Evolutionary conservation across 2,888 invertebrate genomes (phyloP), one percentile per base, ranked within the genome.

Genomic region (Drosophila glabriapex): DNA sequence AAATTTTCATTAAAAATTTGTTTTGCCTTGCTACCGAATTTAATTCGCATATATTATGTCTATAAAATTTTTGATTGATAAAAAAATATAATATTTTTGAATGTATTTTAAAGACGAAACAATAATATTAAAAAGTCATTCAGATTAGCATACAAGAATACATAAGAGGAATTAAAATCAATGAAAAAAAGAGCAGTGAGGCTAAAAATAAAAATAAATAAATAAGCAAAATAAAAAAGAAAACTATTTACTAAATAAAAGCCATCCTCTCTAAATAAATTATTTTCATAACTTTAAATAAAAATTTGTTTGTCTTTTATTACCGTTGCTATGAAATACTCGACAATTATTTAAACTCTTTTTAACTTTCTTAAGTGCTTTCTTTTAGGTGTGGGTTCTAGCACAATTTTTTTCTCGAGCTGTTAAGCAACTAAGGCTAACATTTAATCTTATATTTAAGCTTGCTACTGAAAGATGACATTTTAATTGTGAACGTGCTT

Each of bases 401-500:
- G 19, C 5, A 28, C 12, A n/a, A 46, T 28, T 52, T 41, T 39
- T 14, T 16, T 7, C n/a, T 46, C 46, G 14, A 33, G 33, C 10
- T 35, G 29, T 29, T 52, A 41, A 2, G 19, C 31, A 22, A 60
- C 35, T 60, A 19, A 39, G 7, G 19, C 56, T 14, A 56, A 2
- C 28, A 19, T 39, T 55, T 39, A n/a, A 63, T 28, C n/a, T n/a
- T n/a, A 33, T n/a, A 4, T 49, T 52, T 33, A 52, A 65, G 39
- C 52, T 46, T 9, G 4, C n/a, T 9, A 4, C 52, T 61, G 35
- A 53, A 63, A 63, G 65, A 73, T 81, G 78, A 81, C 78, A 81
- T 65, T 78, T 75, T 78, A 82, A 81, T 80, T 80, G 82, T 37
- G 49, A 53, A 35, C 46, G 63, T 53, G 67, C 70, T 60, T 62